These are phyloP conservation scores for Miichthys miiuy DNA, from an alignment of 2,797 vertebrate genomes.

Conservation along the genomic window DNA sequence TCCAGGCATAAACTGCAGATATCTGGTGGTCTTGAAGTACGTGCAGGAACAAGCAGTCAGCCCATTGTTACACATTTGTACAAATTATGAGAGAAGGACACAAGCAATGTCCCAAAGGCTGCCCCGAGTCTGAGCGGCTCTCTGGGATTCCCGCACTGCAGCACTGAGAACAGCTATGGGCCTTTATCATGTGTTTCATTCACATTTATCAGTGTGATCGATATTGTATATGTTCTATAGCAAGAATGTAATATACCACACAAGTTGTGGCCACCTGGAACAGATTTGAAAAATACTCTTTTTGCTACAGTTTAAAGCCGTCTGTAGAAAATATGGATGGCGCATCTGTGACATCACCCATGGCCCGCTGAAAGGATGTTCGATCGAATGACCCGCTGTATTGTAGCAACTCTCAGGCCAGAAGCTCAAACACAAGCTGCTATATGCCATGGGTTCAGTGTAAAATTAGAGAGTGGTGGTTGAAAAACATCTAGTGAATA, in stretches of 20 bases:
- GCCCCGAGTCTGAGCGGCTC: conserved; percentile 8
- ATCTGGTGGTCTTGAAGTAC: not conserved
- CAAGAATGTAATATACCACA: conserved; percentile 3
- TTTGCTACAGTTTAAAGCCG: not conserved
- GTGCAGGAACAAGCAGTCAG: conserved; percentile 17
- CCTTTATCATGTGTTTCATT: not conserved
- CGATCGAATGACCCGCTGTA: conserved; percentile 1
- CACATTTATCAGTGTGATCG: conserved; percentile 17
- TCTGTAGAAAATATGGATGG: not conserved
- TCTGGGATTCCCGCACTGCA: conserved; percentile 17
- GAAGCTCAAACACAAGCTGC: not conserved
- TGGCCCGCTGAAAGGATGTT: not conserved
- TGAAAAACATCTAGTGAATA: not conserved
- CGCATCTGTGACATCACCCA: not conserved
- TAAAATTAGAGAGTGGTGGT: conserved; percentile 15
- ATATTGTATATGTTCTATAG: not conserved
- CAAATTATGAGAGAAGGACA: conserved; percentile 56
- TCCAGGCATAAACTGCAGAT: not conserved
- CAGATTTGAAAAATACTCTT: not conserved
- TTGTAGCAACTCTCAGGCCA: not conserved
- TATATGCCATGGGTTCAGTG: not conserved
- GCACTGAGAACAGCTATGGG: conserved; percentile 1
- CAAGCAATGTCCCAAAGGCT: conserved; percentile 23
- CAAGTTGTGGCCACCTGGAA: not conserved
- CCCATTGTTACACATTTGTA: conserved; percentile 21